Evolutionary conservation across 2,888 invertebrate genomes (phyloP), one percentile per base, ranked within the genome.

Genomic region (Macaria notata): DNA sequence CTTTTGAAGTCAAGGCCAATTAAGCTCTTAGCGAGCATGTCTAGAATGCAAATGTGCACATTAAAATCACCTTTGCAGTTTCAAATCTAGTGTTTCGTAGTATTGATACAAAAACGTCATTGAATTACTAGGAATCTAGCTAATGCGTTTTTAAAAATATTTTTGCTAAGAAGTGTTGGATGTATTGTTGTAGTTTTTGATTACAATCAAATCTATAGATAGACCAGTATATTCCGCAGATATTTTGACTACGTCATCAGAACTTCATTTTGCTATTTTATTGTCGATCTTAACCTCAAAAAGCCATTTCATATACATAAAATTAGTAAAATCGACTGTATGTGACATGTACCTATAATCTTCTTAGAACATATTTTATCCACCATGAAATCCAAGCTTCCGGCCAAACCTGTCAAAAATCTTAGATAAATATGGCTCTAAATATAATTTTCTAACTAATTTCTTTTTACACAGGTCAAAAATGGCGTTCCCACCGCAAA

Each of bases 401-500:
- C 19, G 19, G 19, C 19, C 19, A 19, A 19, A 19, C 19, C 19
- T 19, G 19, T 19, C 19, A 19, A 1, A 19, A 19, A 19, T 19
- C 19, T 19, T 19, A 19, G 19, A 19, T 19, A 1, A 2, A 19
- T 19, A 19, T 1, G 1, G 19, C 19, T 19, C 19, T 19, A 19
- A 1, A 19, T 19, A 19, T 50, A 19, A 9, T 50, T 19, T 19
- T 42, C 1, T 8, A 9, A 3, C n/a, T 4, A 8, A 36, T n/a
- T 49, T 29, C 19, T 55, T 9, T 64, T 8, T 39, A 49, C 49
- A 41, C 72, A 95, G 96, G 96, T 76, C 94, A 94, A 71, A 96
- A 96, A 93, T 97, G 97, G 97, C 93, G 95, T 50, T 94, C 95
- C 29, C 96, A 97, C 81, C 94, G 97, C 70, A 96, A 96, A 88